Evolutionary conservation across 2,888 invertebrate genomes (phyloP).

Genomic region (Philonicus albiceps): DNA sequence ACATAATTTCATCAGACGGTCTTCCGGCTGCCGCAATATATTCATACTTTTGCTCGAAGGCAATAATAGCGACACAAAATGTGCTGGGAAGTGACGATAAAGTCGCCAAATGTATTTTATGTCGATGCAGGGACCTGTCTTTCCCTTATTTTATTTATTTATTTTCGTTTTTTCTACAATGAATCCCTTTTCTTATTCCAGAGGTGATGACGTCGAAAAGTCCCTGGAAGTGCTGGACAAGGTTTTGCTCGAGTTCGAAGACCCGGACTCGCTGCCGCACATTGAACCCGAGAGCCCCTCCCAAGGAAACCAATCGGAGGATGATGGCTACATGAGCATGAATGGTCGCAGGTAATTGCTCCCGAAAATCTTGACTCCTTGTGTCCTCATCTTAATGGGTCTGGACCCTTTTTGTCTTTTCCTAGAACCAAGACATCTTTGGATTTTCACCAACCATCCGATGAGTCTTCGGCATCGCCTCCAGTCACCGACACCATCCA

Average conservation of each 20-base stretch:
- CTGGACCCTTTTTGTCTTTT: background rate
- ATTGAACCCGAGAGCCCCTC: slow-evolving; percentile 74
- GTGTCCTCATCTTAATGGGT: background rate
- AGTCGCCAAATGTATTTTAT: slow-evolving; percentile 8
- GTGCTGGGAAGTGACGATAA: slow-evolving; percentile 25
- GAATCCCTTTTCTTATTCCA: slow-evolving; percentile 62
- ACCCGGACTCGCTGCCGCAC: slow-evolving; percentile 64
- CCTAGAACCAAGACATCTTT: slow-evolving; percentile 77
- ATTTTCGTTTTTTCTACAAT: background rate
- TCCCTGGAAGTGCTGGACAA: slow-evolving; percentile 88
- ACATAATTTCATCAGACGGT: slow-evolving; percentile 30
- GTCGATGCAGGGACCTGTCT: background rate
- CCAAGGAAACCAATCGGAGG: slow-evolving; percentile 85
- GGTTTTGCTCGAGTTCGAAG: slow-evolving; percentile 91
- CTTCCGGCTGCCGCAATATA: slow-evolving; percentile 36
- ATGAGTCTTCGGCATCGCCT: slow-evolving; percentile 43
- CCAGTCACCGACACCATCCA: slow-evolving; percentile 45
- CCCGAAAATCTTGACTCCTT: background rate
- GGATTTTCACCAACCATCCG: slow-evolving; percentile 65
- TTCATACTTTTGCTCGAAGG: slow-evolving; percentile 2
- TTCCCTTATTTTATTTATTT: background rate
- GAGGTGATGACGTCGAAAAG: slow-evolving; percentile 87
- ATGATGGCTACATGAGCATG: slow-evolving; percentile 93
- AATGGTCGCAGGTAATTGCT: slow-evolving; percentile 76
- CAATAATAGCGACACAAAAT: slow-evolving; percentile 26